phyloP scores from a whole-genome alignment of 2,113 vertebrate genomes.

The Merops nubicus region DNA sequence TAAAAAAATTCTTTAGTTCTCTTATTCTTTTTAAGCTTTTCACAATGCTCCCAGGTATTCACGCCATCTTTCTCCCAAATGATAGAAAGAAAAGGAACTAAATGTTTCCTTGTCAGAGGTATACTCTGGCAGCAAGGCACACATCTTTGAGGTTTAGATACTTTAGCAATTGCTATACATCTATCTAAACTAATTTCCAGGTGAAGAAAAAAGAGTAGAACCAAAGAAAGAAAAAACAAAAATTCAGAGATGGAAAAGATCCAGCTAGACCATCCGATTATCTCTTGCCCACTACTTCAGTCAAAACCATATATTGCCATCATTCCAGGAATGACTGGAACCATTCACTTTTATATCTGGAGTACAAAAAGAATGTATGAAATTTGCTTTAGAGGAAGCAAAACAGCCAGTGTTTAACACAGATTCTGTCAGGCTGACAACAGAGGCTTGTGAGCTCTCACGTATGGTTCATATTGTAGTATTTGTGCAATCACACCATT shows the following conservation, averaged over 20 bases:
- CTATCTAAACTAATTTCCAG: not conserved
- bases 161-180: not conserved
- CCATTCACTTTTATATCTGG: not conserved
- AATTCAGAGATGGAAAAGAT: not conserved
- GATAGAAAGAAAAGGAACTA: not conserved
- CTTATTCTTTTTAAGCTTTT: not conserved
- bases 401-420: not conserved
- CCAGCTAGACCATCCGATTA: not conserved
- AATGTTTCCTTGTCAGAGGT: not conserved
- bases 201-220: not conserved
- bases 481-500: not conserved
- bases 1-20: not conserved
- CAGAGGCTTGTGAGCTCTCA: not conserved
- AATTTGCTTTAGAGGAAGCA: not conserved
- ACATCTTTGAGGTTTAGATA: not conserved
- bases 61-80: not conserved
- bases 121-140: not conserved
- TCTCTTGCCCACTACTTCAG: not conserved
- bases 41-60: not conserved
- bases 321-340: not conserved
- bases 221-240: not conserved
- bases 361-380: not conserved
- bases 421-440: not conserved
- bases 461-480: not conserved
- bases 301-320: not conserved